These are phyloP conservation scores for Pardosa pseudoannulata DNA, from an alignment of 2,888 invertebrate genomes.

Conservation along the genomic window DNA sequence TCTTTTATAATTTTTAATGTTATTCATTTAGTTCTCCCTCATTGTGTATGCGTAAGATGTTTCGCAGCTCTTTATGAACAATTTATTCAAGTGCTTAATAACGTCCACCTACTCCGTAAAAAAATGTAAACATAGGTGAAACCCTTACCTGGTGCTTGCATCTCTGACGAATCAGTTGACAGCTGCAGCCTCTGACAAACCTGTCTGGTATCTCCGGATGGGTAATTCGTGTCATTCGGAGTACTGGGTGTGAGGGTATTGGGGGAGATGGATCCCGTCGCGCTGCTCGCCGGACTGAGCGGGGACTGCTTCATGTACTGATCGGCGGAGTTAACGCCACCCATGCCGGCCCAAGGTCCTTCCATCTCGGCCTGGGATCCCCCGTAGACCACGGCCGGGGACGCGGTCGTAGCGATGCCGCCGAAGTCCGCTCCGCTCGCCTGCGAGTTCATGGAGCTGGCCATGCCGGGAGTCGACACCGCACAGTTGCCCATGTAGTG, in stretches of 20 bases:
- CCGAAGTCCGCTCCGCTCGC: slow-evolving; percentile 45
- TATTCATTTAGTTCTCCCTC: too few relatives aligned
- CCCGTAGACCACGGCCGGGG: slow-evolving; percentile 34
- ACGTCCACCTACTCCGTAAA: too few relatives aligned
- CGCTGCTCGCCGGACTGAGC: slow-evolving; percentile 61
- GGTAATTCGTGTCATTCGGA: slow-evolving; percentile 29
- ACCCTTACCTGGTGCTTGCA: slow-evolving; percentile 44
- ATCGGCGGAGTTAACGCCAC: background rate
- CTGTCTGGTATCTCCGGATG: slow-evolving; percentile 27
- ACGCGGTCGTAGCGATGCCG: slow-evolving; percentile 42
- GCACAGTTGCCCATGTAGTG: slow-evolving; percentile 66
- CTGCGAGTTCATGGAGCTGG: slow-evolving; percentile 30
- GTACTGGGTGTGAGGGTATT: slow-evolving; percentile 6
- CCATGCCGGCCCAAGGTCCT: slow-evolving; percentile 12
- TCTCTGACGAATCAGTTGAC: slow-evolving; percentile 8
- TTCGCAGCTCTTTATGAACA: too few relatives aligned
- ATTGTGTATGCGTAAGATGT: too few relatives aligned
- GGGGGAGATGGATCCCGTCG: slow-evolving; percentile 53
- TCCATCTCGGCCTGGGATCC: background rate
- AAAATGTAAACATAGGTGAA: too few relatives aligned
- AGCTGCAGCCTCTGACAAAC: slow-evolving; percentile 46
- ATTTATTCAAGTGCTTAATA: too few relatives aligned
- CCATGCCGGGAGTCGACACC: slow-evolving; percentile 14
- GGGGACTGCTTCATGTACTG: slow-evolving; percentile 57
- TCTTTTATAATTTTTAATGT: too few relatives aligned